phyloP scores from a whole-genome alignment of 2,888 invertebrate species.

The Elaeidobius kamerunicus region DNA sequence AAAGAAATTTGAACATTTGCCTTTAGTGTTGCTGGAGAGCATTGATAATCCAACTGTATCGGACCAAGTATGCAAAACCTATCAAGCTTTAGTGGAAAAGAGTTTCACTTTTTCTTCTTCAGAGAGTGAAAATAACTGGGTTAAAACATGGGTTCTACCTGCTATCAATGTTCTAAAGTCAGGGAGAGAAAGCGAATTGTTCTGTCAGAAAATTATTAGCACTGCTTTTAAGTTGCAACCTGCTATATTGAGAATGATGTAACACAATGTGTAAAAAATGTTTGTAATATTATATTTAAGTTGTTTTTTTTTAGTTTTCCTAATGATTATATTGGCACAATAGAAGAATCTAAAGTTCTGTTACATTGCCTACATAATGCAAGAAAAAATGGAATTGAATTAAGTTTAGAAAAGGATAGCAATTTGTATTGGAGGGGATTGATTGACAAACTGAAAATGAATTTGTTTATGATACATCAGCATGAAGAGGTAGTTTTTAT shows the following conservation, averaged over 20 bases:
- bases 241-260: slow-evolving; percentile 42
- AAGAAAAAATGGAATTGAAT: slow-evolving; percentile 51
- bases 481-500: slow-evolving; percentile 63
- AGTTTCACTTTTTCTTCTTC: slow-evolving; percentile 45
- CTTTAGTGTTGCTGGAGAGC: slow-evolving; percentile 29
- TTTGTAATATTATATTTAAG: not conserved
- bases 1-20: slow-evolving; percentile 32
- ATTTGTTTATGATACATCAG: slow-evolving; percentile 56
- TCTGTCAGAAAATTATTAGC: slow-evolving; percentile 45
- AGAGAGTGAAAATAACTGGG: slow-evolving; percentile 50
- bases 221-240: slow-evolving; percentile 46
- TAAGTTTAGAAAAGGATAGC: slow-evolving; percentile 33
- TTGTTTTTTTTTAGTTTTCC: slow-evolving; percentile 35
- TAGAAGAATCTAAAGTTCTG: slow-evolving; percentile 45
- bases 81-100: slow-evolving; percentile 54
- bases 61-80: slow-evolving; percentile 49
- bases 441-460: slow-evolving; percentile 53
- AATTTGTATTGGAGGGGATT: slow-evolving; percentile 54
- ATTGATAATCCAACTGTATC: slow-evolving; percentile 30
- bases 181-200: slow-evolving; percentile 41
- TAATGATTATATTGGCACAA: slow-evolving; percentile 34
- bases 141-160: slow-evolving; percentile 50
- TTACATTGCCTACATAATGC: slow-evolving; percentile 53
- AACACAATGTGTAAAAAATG: slow-evolving; percentile 21
- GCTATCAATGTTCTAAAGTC: slow-evolving; percentile 35